A percentile compares a stretch with the other conserved stretches of the same genome.
phyloP scores from a whole-genome alignment of 2,113 vertebrate species.

The Noctilio leporinus region DNA sequence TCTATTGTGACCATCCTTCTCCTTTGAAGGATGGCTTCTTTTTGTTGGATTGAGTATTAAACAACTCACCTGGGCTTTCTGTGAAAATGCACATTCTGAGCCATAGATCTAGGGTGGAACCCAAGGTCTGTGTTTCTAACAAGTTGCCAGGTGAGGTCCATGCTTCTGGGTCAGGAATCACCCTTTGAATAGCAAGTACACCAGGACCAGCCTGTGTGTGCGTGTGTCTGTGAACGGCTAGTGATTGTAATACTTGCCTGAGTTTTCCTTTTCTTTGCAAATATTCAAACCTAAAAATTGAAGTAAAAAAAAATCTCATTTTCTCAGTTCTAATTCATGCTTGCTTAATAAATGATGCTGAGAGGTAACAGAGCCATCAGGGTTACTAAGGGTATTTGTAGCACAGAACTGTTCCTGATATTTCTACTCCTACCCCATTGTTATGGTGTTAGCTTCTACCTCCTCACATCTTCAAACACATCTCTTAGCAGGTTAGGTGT shows the following conservation, averaged over 20 bases:
- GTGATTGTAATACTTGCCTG: neutral
- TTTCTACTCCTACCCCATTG: neutral
- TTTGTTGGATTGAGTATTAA: neutral
- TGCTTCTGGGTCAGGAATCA: neutral
- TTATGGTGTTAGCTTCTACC: neutral
- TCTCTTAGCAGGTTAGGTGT: neutral
- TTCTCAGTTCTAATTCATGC: neutral
- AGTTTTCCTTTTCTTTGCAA: neutral
- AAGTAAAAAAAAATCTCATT: neutral
- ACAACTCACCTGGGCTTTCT: neutral
- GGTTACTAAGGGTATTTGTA: neutral
- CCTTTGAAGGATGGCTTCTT: neutral
- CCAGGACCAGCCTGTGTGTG: neutral
- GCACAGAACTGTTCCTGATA: neutral
- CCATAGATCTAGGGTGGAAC: neutral
- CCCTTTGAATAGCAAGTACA: neutral
- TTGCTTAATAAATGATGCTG: neutral
- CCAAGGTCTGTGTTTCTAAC: neutral
- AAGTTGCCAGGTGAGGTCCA: neutral
- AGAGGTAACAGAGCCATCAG: neutral
- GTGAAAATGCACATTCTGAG: neutral
- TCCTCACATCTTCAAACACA: neutral
- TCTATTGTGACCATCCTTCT: too few species aligned
- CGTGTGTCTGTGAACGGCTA: neutral
- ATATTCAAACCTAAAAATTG: neutral